phyloP scores from a whole-genome alignment of 2,113 vertebrate genomes.

The Dascyllus trimaculatus region DNA sequence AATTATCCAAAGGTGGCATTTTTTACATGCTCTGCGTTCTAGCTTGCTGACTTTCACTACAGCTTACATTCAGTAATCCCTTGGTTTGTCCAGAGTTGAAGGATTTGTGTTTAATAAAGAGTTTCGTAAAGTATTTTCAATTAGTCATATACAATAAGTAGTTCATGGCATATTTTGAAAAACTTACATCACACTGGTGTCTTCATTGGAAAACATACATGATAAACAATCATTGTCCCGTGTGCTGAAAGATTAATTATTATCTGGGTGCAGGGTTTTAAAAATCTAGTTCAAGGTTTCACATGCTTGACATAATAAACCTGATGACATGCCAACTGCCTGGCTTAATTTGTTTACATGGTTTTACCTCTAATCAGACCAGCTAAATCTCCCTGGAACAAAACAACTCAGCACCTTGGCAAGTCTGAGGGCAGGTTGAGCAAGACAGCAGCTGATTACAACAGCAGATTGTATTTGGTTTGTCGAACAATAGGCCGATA shows the following conservation, averaged over 20 bases:
- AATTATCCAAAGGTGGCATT: too few species aligned
- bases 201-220: neutral
- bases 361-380: slow-evolving; percentile 41
- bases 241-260: neutral
- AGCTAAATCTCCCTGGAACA: slow-evolving; percentile 40
- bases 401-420: slow-evolving; percentile 32
- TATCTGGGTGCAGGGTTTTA: neutral
- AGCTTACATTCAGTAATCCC: too few species aligned
- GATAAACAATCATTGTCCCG: slow-evolving; percentile 4
- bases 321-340: slow-evolving; percentile 6
- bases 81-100: too few species aligned
- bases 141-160: too few species aligned
- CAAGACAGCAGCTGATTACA: slow-evolving; percentile 55
- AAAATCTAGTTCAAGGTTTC: slow-evolving; percentile 16
- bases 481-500: slow-evolving; percentile 41
- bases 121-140: too few species aligned
- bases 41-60: too few species aligned
- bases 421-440: slow-evolving; percentile 22
- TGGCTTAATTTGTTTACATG: slow-evolving; percentile 43
- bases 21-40: too few species aligned
- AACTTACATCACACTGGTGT: neutral
- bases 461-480: slow-evolving; percentile 27
- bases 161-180: neutral
- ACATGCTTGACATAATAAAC: slow-evolving; percentile 22
- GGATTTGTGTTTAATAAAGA: too few species aligned